These are phyloP conservation scores for Rattus rattus DNA, from an alignment of 2,113 vertebrate species.

Conservation along the genomic window DNA sequence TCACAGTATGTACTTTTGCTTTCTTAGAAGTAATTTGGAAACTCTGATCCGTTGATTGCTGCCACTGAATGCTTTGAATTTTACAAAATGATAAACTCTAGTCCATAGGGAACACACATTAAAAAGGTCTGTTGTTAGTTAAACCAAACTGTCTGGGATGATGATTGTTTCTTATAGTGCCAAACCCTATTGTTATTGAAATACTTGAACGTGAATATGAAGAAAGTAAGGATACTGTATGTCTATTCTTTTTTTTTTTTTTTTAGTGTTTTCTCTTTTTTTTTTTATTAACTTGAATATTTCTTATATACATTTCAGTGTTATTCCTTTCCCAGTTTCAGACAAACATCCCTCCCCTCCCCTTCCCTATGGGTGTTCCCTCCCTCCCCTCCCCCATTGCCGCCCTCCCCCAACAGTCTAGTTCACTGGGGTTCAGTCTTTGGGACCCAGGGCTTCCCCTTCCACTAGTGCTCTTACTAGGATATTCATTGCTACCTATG, in stretches of 20 bases:
- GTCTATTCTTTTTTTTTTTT: neutral
- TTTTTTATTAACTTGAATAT: too few relatives aligned
- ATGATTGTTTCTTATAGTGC: neutral
- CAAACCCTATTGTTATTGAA: neutral
- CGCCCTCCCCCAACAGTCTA: too few relatives aligned
- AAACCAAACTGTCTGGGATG: neutral
- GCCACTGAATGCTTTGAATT: neutral
- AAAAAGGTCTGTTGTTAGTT: neutral
- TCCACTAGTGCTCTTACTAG: too few relatives aligned
- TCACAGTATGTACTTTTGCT: neutral
- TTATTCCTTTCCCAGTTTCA: too few relatives aligned
- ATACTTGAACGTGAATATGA: slow-evolving; percentile 9
- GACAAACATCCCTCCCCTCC: too few relatives aligned
- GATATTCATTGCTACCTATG: too few relatives aligned
- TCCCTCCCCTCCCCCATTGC: too few relatives aligned
- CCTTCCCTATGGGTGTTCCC: too few relatives aligned
- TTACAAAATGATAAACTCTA: neutral
- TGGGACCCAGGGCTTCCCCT: too few relatives aligned
- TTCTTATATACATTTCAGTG: too few relatives aligned
- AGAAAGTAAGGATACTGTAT: neutral
- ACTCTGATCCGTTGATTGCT: neutral
- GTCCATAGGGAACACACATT: neutral
- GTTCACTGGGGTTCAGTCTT: too few relatives aligned
- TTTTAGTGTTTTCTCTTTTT: too few relatives aligned
- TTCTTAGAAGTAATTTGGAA: neutral